Conservation (phyloP, 2,797 vertebrate species). For the Poeciliopsis paucimaculata region DNA sequence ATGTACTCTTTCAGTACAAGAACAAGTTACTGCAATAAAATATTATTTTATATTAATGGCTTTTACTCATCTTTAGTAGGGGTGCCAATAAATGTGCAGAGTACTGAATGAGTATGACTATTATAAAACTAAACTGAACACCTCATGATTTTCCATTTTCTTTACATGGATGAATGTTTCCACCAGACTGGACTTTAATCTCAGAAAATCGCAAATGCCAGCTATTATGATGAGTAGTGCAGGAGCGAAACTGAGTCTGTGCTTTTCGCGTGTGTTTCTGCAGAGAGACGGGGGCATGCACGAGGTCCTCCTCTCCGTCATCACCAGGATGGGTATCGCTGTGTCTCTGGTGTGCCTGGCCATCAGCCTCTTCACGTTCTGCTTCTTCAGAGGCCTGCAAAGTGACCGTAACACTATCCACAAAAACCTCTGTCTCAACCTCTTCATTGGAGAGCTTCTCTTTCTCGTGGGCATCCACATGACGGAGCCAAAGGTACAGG, state of each 20-base stretch:
- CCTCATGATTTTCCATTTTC: constrained; percentile 26
- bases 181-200: neutral
- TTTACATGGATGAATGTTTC: constrained; percentile 15
- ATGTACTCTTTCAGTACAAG: neutral
- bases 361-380: constrained; percentile 98
- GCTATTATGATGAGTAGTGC: constrained; percentile 12
- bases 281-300: constrained; percentile 91
- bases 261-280: constrained; percentile 10
- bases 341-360: constrained; percentile 97
- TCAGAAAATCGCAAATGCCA: constrained; percentile 22
- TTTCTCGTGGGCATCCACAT: constrained; percentile 98
- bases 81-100: neutral
- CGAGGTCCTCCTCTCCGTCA: constrained; percentile 91
- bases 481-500: constrained; percentile 89
- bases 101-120: neutral
- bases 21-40: neutral
- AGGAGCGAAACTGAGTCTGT: constrained; percentile 23
- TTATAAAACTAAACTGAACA: neutral
- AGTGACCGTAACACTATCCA: constrained; percentile 99
- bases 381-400: constrained; percentile 97
- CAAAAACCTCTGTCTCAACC: constrained; percentile 98
- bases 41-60: neutral
- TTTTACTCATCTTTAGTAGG: neutral
- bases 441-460: constrained; percentile 96
- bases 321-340: constrained; percentile 95